Percentiles rank a stretch among this genome's conserved stretches.
Evolutionary conservation across 2,113 vertebrate genomes (phyloP).

Genomic region (Phocoena sinus): DNA sequence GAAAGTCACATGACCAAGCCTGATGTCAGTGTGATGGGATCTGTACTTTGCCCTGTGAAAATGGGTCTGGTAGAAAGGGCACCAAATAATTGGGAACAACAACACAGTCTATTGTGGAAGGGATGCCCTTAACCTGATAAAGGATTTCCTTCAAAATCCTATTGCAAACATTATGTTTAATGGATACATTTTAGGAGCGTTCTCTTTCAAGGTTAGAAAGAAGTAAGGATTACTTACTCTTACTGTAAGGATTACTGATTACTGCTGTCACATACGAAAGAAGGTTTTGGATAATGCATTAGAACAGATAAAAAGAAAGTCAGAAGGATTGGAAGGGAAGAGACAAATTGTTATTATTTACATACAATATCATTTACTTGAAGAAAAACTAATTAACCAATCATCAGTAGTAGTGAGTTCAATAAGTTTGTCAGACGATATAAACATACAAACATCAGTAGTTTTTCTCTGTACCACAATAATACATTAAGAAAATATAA

Average conservation of each 20-base stretch:
- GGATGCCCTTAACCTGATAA: background rate
- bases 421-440: background rate
- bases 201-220: background rate
- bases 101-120: background rate
- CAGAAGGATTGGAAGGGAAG: background rate
- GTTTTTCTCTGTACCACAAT: background rate
- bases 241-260: background rate
- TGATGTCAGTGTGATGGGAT: background rate
- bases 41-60: background rate
- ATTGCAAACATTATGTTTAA: background rate
- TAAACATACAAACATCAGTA: background rate
- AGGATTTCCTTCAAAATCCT: background rate
- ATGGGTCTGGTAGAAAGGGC: background rate
- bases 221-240: background rate
- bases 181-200: background rate
- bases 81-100: background rate
- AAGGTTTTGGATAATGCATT: background rate
- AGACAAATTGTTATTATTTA: background rate
- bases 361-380: background rate
- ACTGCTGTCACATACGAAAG: background rate
- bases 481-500: background rate
- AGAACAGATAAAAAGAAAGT: background rate
- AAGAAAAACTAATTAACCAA: background rate
- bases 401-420: background rate
- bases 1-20: background rate